Conservation (phyloP, 2,797 vertebrate genomes). For the Tauraco hartlaubi region DNA sequence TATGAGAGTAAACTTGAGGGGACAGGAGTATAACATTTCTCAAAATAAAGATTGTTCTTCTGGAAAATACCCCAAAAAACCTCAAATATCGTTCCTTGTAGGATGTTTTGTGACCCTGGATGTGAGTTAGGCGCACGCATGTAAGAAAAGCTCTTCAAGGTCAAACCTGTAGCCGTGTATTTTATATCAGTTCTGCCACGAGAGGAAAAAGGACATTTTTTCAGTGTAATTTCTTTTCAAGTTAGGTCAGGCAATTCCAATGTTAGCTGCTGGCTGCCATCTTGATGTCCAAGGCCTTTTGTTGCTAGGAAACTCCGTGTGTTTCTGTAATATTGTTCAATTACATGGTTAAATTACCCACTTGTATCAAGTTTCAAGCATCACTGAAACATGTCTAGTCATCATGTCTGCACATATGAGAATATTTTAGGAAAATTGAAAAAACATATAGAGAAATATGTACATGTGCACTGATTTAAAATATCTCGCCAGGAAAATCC, state of each 20-base stretch:
- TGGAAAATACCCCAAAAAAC: neutral
- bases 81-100: neutral
- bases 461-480: conserved; percentile 51
- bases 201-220: neutral
- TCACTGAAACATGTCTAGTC: conserved; percentile 68
- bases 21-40: neutral
- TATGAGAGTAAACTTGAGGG: neutral
- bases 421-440: conserved; percentile 71
- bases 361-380: conserved; percentile 60
- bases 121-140: fast-evolving
- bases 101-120: neutral
- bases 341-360: conserved; percentile 57
- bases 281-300: conserved; percentile 49
- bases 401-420: conserved; percentile 71
- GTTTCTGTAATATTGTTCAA: conserved; percentile 64
- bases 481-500: conserved; percentile 65
- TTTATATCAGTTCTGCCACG: neutral
- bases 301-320: conserved; percentile 59
- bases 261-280: conserved; percentile 24
- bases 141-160: neutral
- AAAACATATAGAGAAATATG: conserved; percentile 54
- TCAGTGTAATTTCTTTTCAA: neutral
- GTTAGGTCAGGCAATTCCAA: conserved; percentile 7
- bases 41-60: neutral
- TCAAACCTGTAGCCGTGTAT: neutral